A percentile compares a stretch with the other conserved stretches of the same genome.
phyloP scores from a whole-genome alignment of 1,140 invertebrate species.

The Listronotus oregonensis region DNA sequence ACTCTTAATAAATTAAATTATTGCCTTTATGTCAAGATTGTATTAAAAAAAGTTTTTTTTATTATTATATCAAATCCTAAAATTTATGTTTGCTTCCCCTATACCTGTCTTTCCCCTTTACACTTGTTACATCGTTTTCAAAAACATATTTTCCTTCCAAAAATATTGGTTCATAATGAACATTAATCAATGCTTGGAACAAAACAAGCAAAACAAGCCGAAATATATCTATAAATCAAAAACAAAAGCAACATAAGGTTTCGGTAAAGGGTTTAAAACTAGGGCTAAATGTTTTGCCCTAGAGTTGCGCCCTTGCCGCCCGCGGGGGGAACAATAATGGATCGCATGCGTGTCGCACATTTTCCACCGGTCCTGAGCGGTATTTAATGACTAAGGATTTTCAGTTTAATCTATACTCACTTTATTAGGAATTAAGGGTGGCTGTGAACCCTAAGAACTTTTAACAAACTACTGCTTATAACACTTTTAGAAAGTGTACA shows the following conservation, averaged over 20 bases:
- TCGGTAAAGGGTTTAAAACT: slow-evolving; percentile 18
- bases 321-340: slow-evolving; percentile 23
- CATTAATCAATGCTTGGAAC: slow-evolving; percentile 23
- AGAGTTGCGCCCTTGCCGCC: slow-evolving; percentile 6
- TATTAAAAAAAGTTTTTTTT: too few relatives aligned
- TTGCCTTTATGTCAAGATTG: too few relatives aligned
- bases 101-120: too few relatives aligned
- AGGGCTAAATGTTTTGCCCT: slow-evolving; percentile 17
- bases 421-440: slow-evolving; percentile 14
- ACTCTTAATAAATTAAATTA: too few relatives aligned
- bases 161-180: slow-evolving; percentile 1
- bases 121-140: too few relatives aligned
- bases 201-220: slow-evolving; percentile 21
- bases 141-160: too few relatives aligned
- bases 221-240: slow-evolving; percentile 25
- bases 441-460: too few relatives aligned
- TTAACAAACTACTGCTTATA: too few relatives aligned
- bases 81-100: too few relatives aligned
- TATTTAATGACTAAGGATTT: slow-evolving; percentile 34
- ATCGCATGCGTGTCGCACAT: slow-evolving; percentile 31
- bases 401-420: slow-evolving; percentile 29
- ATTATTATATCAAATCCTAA: too few relatives aligned
- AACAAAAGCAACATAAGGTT: slow-evolving; percentile 30
- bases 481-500: too few relatives aligned
- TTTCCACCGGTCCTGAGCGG: slow-evolving; percentile 20